Evolutionary conservation across 1,140 invertebrate genomes (phyloP), one percentile per base, ranked within the genome.

Genomic region (Colletes gigas): DNA sequence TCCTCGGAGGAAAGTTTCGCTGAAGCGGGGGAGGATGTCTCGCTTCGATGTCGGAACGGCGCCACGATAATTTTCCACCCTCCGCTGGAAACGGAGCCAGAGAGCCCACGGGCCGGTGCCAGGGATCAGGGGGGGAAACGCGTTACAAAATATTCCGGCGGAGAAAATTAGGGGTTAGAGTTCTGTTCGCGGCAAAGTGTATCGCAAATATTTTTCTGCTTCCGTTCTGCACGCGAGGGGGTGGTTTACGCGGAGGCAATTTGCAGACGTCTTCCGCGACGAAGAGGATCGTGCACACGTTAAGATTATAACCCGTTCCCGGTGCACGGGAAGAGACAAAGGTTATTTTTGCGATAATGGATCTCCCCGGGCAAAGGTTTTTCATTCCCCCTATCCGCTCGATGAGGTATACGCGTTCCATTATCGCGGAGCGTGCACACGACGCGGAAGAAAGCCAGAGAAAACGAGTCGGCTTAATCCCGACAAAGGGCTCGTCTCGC

Each of bases 61-160:
- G 89, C 89, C 88, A 86, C 90, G 86, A 90, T 91, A 91, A 90
- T 90, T 91, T 88, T 89, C 85, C 71, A 83, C 84, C 86, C 84
- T 65, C 62, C 66, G 63, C 3, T 78, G 79, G 52, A 74, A 69
- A 83, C 15, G 65, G 65, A 69, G 54, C 71, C 77, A 12, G 14
- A 66, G 69, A 68, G 59, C 14, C 14, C 30, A 30, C 30, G 30
- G 14, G 4, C 44, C 44, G 74, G 19, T 52, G 41, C 52, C 52
- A 70, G 50, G 60, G 44, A 70, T 65, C 54, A 21, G 6, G 55
- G 69, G 55, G 69, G 52, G 50, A 39, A 50, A 66, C 79, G 81
- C 87, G 79, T 91, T 90, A 90, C 10, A 50, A 47, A 92, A 91
- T 91, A 90, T 92, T 83, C 86, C 83, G 73, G 82, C 85, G 78